Base-by-base conservation (phyloP, 2,888 invertebrate genomes). In the Nycteola revayana region DNA sequence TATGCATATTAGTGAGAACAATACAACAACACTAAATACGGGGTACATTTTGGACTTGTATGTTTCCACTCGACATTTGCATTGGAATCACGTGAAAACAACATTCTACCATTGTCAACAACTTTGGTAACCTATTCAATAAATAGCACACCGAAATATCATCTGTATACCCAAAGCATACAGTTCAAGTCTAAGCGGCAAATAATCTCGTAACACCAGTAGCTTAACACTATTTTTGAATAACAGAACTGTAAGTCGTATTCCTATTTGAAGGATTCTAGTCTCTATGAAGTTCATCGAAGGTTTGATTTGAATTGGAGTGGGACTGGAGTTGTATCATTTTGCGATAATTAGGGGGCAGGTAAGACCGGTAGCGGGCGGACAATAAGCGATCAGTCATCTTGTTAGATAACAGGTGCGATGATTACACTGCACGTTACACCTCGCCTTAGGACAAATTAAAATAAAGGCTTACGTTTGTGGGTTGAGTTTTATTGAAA, bases 301-400 rank as follows among this genome's bases (percentile, higher is more conserved):
- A 53, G 52, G 62, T 51, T 40, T 31, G 30, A 29, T 63, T 63
- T 68, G 18, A 42, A 5, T 36, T 65, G 49, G 21, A 14, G 5
- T 7, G 3, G 1, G 8, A 18, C n/a, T 41, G 36, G 50, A 40
- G 35, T 48, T 67, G 63, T 47, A 42, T 22, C 56, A 20, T 71
- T 73, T 67, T 43, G 28, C 28, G 26, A 33, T 9, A 29, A 28
- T 33, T 34, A 25, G 28, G 36, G 40, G 32, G 42, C 60, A 63
- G 67, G 73, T 72, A 87, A 87, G 66, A 81, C 87, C 78, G 63
- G 87, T 86, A 86, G 87, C 83, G 51, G 50, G 65, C 72, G 78
- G 76, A 84, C 86, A 85, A 84, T 83, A 77, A 81, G 75, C 73
- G 76, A 87, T 87, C 84, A 76, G 76, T 85, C 84, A 83, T 80